A percentile compares a stretch with the other conserved stretches of the same genome.
Conservation (phyloP, 2,888 invertebrate genomes). For the Ophonus ardosiacus region DNA sequence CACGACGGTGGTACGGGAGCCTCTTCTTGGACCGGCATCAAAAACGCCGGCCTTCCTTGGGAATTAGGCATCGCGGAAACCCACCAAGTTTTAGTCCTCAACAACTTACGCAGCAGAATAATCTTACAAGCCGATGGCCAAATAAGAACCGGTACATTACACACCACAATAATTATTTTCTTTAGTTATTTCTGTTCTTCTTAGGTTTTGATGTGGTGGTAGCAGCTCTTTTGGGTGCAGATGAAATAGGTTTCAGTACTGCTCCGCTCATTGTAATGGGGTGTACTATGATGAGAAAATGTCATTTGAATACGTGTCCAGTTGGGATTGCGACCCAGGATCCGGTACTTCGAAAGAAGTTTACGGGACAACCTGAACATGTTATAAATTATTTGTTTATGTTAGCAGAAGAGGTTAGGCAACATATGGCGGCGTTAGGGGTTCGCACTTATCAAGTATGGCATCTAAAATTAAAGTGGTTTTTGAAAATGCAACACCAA, state of each 20-base stretch:
- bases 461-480: no score
- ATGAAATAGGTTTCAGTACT: conserved; percentile 99
- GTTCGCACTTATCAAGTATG: conserved; percentile 86
- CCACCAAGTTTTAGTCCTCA: conserved; percentile 96
- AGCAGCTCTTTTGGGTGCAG: conserved; percentile 96
- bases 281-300: conserved; percentile 99
- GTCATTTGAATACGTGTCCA: conserved; percentile 99
- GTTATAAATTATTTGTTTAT: conserved; percentile 98
- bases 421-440: conserved; percentile 94
- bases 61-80: conserved; percentile 99
- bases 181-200: conserved; percentile 16
- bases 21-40: conserved; percentile 99
- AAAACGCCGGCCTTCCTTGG: conserved; percentile 98
- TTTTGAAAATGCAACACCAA: no score
- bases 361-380: conserved; percentile 98
- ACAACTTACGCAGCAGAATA: conserved; percentile 94
- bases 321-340: conserved; percentile 99
- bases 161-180: not conserved
- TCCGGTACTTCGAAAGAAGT: conserved; percentile 95
- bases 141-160: conserved; percentile 81
- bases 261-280: conserved; percentile 98
- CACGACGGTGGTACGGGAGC: conserved; percentile 99
- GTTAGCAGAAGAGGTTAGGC: conserved; percentile 97
- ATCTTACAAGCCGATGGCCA: conserved; percentile 98
- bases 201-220: conserved; percentile 95